A percentile compares a stretch with the other conserved stretches of the same genome.
phyloP scores from a whole-genome alignment of 2,888 invertebrate species.

The Acanthosepion esculentum region DNA sequence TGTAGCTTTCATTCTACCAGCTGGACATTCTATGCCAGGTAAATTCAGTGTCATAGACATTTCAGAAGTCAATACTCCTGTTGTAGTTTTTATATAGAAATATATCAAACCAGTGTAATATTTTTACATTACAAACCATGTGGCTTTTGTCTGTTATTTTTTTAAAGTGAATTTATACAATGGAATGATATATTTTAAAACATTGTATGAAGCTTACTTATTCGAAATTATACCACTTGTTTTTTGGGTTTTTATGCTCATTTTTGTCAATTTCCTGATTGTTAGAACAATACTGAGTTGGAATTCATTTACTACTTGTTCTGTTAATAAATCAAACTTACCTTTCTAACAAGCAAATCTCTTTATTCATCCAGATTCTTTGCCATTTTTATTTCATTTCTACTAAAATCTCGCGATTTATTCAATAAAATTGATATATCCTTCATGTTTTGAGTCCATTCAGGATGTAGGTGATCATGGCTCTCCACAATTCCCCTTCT shows the following conservation, averaged over 20 bases:
- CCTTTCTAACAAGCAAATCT: too few species aligned
- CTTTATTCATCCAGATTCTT: too few species aligned
- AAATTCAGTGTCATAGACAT: not conserved
- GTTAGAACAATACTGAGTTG: not conserved
- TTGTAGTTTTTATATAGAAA: conserved; percentile 8
- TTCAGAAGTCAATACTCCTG: not conserved
- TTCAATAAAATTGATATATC: too few species aligned
- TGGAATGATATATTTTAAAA: not conserved
- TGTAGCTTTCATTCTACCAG: conserved; percentile 13
- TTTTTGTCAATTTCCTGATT: not conserved
- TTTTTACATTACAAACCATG: too few species aligned
- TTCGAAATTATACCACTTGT: not conserved
- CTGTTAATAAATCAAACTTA: too few species aligned
- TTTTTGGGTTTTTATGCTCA: not conserved
- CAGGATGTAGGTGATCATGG: too few species aligned
- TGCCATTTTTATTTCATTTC: too few species aligned
- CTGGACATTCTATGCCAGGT: not conserved
- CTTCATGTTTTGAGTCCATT: too few species aligned
- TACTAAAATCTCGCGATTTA: too few species aligned
- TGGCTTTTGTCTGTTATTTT: too few species aligned
- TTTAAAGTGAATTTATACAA: not conserved
- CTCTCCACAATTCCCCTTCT: too few species aligned
- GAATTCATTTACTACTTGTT: too few species aligned
- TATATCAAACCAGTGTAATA: not conserved
- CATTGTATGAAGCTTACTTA: not conserved